These are phyloP conservation scores for Sycophila sp. DNA, from an alignment of 1,140 invertebrate genomes.

Conservation along the genomic window DNA sequence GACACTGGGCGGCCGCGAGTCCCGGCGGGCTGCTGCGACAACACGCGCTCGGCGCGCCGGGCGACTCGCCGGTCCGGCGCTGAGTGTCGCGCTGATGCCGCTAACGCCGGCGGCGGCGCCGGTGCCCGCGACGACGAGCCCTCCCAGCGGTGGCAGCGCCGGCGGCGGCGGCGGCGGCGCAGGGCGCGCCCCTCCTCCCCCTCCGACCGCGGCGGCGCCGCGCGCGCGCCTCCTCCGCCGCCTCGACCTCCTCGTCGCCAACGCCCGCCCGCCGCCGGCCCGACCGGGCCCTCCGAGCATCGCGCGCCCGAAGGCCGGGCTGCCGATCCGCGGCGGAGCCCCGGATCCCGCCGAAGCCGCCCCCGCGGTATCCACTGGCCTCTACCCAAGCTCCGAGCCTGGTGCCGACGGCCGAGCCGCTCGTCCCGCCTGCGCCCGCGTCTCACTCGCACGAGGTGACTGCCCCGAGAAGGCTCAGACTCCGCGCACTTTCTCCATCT, in stretches of 20 bases:
- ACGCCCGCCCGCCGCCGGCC: background rate
- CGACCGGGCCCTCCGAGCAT: conserved; percentile 12
- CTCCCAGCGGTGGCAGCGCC: conserved; percentile 28
- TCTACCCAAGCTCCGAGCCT: too few species aligned
- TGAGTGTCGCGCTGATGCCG: conserved; percentile 20
- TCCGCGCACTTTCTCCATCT: too few species aligned
- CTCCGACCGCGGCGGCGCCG: background rate
- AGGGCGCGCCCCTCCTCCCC: conserved; percentile 4
- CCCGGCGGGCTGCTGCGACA: too few species aligned
- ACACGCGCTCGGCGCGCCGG: too few species aligned
- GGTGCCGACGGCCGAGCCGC: background rate
- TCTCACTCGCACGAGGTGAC: background rate
- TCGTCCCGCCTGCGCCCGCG: background rate
- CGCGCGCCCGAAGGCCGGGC: conserved; percentile 6
- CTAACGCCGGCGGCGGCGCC: conserved; percentile 20
- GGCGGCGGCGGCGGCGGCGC: conserved; percentile 14
- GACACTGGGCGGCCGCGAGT: too few species aligned
- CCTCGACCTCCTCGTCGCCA: conserved; percentile 13
- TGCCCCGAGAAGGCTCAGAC: background rate
- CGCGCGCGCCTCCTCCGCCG: conserved; percentile 13
- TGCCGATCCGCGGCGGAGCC: background rate
- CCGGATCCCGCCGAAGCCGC: background rate
- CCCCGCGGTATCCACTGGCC: too few species aligned
- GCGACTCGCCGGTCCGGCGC: conserved; percentile 31
- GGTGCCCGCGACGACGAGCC: conserved; percentile 21